These are phyloP conservation scores for Eristalinus aeneus DNA, from an alignment of 2,888 invertebrate species.

Conservation along the genomic window DNA sequence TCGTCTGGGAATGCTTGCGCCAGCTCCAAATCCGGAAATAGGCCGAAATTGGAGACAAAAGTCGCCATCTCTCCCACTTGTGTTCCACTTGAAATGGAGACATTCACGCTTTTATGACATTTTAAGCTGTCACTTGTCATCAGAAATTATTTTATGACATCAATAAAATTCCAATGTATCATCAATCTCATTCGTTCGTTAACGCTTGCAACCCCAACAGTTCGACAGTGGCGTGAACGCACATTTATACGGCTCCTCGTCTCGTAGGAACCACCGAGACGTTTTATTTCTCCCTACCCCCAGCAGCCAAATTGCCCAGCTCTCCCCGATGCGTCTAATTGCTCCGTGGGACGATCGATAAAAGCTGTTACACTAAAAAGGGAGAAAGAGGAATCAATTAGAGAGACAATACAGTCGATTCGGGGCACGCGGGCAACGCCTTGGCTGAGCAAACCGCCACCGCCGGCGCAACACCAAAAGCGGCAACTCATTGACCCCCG, in stretches of 20 bases:
- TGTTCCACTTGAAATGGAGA: conserved; percentile 25
- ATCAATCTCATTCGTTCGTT: conserved; percentile 5
- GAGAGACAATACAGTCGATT: not conserved
- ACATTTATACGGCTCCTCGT: conserved; percentile 12
- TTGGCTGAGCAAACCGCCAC: not conserved
- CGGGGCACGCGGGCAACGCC: not conserved
- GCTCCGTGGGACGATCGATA: not conserved
- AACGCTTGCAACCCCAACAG: not conserved
- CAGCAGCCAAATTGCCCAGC: not conserved
- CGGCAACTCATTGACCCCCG: conserved; percentile 30
- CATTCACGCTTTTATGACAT: conserved; percentile 30
- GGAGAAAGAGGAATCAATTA: conserved; percentile 21
- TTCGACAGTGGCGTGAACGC: not conserved
- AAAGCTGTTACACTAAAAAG: conserved; percentile 17
- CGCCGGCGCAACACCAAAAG: conserved; percentile 12
- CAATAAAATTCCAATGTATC: conserved; percentile 31
- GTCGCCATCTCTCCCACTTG: conserved; percentile 3
- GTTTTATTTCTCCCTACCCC: not conserved
- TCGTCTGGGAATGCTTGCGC: conserved; percentile 7
- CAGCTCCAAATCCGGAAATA: not conserved
- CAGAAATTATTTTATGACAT: conserved; percentile 28
- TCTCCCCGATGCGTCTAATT: not conserved
- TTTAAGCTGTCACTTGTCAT: conserved; percentile 51
- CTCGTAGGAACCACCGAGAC: conserved; percentile 12
- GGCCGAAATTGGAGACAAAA: not conserved